Base-by-base conservation (phyloP, 2,797 vertebrate genomes). In the Falco columbarius region DNA sequence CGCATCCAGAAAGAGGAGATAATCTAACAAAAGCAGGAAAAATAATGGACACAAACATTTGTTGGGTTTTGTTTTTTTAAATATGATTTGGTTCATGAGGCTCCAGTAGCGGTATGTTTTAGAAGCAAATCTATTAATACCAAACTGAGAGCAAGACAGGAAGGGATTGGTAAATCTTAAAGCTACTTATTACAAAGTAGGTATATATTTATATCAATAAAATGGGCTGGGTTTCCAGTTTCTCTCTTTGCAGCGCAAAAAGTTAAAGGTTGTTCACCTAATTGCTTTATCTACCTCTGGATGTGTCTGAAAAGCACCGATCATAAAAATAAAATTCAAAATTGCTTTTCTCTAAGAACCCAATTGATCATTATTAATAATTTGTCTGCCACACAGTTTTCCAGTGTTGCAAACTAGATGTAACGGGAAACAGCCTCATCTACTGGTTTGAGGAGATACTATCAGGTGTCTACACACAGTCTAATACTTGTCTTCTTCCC, bases 341-440 rank as follows among this genome's bases (percentile, higher is more conserved):
- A 44, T 19, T 34, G 47, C 21, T 76, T 32, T 42, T 55, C 59
- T 52, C 5, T 29, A 86, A 32, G 61, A 32, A 29, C 8, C 8
- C 21, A 36, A 12, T 6, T 36, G 27, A 75, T 44, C 24, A 40
- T 8, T 44, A n/a, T 59, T 67, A 77, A 14, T 24, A 40, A 23
- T 44, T 47, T 29, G 17, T 52, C 55, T 26, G 27, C 44, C 52
- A 32, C 10, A 44, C 30, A 81, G 10, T 23, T 65, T 92, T 58
- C 81, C 36, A 68, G 52, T 7, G 11, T 22, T 51, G 36, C 59
- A 65, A 65, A 75, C 23, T 2, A 75, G 30, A 87, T 83, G 40
- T 34, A 77, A 47, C 36, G 67, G 80, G 77, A 93, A 96, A 97
- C 80, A 96, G 87, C 93, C 91, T 92, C 97, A 97, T 73, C 96